phyloP scores from a whole-genome alignment of 30 jellyfish, hydroid and myxozoan genomes.

The Aurelia sp. region DNA sequence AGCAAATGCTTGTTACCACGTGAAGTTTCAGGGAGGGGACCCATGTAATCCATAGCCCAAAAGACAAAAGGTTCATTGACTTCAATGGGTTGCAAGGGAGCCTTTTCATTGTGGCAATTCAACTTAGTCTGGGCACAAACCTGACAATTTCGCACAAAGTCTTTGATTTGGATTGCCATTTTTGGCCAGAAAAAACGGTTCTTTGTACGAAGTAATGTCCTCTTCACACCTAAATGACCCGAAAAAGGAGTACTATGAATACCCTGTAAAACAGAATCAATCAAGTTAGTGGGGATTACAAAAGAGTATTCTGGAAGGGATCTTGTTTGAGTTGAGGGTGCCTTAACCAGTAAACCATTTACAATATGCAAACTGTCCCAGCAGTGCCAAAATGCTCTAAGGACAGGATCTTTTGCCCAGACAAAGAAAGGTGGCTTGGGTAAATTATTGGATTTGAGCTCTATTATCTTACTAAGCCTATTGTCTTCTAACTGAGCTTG shows the following conservation, averaged over 20 bases:
- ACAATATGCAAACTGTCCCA: constrained; percentile 22
- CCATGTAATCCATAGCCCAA: constrained; percentile 63
- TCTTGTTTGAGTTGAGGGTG: background rate
- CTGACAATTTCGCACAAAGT: constrained; percentile 27
- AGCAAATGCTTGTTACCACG: constrained; percentile 65
- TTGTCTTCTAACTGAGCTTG: constrained; percentile 17
- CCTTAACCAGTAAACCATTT: constrained; percentile 32
- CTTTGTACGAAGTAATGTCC: constrained; percentile 30
- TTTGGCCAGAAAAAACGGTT: constrained; percentile 60
- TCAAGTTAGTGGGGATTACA: constrained; percentile 29
- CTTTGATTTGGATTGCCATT: constrained; percentile 13
- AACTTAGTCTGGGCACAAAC: constrained; percentile 36
- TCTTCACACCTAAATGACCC: constrained; percentile 58
- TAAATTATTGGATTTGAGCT: constrained; percentile 15
- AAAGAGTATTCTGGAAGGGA: constrained; percentile 33
- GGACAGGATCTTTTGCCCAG: constrained; percentile 24
- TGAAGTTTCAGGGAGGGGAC: constrained; percentile 66
- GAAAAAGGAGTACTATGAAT: constrained; percentile 39
- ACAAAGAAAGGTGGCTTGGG: constrained; percentile 42
- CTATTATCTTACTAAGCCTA: background rate
- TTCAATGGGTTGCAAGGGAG: constrained; percentile 41
- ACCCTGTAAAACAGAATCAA: constrained; percentile 40
- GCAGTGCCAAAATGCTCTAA: constrained; percentile 54
- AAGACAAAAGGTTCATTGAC: constrained; percentile 59
- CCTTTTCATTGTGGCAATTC: constrained; percentile 9